These are phyloP conservation scores for Drosophila setosimentum DNA, from an alignment of 2,888 invertebrate species.

Conservation along the genomic window DNA sequence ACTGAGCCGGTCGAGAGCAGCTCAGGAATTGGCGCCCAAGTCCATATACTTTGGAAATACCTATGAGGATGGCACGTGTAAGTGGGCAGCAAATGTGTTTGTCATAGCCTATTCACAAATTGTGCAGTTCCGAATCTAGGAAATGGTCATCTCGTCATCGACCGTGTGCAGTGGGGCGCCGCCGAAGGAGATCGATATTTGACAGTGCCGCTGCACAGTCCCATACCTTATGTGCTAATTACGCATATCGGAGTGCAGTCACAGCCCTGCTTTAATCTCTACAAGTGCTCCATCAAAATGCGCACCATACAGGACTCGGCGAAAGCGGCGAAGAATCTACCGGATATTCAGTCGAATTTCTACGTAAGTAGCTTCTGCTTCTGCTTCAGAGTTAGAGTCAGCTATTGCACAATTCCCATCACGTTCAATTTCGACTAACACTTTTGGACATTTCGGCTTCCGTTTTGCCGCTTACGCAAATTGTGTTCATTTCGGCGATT, in stretches of 20 bases:
- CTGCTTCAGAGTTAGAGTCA: neutral
- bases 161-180: slow-evolving; percentile 84
- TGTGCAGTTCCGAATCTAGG: slow-evolving; percentile 85
- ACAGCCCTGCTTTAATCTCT: slow-evolving; percentile 83
- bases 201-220: slow-evolving; percentile 78
- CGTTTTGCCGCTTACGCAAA: slow-evolving; percentile 54
- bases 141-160: slow-evolving; percentile 84
- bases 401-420: slow-evolving; percentile 28
- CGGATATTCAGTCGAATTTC: slow-evolving; percentile 85
- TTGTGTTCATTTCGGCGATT: slow-evolving; percentile 28
- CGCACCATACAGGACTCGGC: slow-evolving; percentile 85
- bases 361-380: slow-evolving; percentile 77
- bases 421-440: slow-evolving; percentile 45
- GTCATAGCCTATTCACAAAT: slow-evolving; percentile 66
- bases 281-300: slow-evolving; percentile 85
- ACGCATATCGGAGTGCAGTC: slow-evolving; percentile 86
- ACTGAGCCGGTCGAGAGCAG: slow-evolving; percentile 58
- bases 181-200: slow-evolving; percentile 68
- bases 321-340: slow-evolving; percentile 83
- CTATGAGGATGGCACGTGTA: slow-evolving; percentile 84
- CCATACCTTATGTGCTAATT: slow-evolving; percentile 86
- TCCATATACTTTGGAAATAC: slow-evolving; percentile 83
- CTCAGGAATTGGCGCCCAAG: slow-evolving; percentile 29
- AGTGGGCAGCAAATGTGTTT: slow-evolving; percentile 57
- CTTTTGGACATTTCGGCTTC: slow-evolving; percentile 43